A percentile compares a stretch with the other conserved stretches of the same genome.
These are phyloP conservation scores for Hemiscyllium ocellatum DNA, from an alignment of 2,113 vertebrate genomes.

Conservation along the genomic window DNA sequence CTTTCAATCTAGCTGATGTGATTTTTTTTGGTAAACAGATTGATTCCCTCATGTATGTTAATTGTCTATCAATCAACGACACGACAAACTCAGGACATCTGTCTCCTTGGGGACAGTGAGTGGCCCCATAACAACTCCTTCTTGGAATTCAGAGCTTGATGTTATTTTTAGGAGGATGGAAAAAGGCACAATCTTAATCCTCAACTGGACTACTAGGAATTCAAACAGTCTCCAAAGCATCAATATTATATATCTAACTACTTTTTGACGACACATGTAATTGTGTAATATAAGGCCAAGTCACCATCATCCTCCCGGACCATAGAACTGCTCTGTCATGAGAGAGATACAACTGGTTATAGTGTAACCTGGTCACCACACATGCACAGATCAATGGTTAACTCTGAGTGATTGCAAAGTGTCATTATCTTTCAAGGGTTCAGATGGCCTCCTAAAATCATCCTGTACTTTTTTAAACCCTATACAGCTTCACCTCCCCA, in stretches of 20 bases:
- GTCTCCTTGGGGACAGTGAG: background rate
- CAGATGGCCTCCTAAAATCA: background rate
- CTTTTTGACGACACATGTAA: too few relatives aligned
- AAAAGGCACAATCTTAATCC: background rate
- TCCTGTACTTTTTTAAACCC: background rate
- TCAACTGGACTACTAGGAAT: background rate
- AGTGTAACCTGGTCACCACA: too few relatives aligned
- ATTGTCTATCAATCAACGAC: background rate
- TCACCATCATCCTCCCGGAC: too few relatives aligned
- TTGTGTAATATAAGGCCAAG: too few relatives aligned
- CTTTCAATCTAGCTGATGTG: background rate
- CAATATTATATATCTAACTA: background rate
- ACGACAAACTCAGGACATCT: background rate
- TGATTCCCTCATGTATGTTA: background rate
- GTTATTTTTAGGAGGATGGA: background rate
- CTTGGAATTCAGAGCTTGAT: background rate
- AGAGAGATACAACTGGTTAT: too few relatives aligned
- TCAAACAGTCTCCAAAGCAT: background rate
- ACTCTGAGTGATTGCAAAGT: background rate
- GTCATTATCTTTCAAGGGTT: background rate
- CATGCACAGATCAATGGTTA: too few relatives aligned
- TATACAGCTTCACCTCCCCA: background rate
- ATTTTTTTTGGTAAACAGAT: background rate
- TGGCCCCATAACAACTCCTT: background rate
- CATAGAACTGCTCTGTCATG: too few relatives aligned